Percentiles rank a stretch among this genome's conserved stretches.
These are phyloP conservation scores for Riparia riparia DNA, from an alignment of 2,113 vertebrate species.

Conservation along the genomic window DNA sequence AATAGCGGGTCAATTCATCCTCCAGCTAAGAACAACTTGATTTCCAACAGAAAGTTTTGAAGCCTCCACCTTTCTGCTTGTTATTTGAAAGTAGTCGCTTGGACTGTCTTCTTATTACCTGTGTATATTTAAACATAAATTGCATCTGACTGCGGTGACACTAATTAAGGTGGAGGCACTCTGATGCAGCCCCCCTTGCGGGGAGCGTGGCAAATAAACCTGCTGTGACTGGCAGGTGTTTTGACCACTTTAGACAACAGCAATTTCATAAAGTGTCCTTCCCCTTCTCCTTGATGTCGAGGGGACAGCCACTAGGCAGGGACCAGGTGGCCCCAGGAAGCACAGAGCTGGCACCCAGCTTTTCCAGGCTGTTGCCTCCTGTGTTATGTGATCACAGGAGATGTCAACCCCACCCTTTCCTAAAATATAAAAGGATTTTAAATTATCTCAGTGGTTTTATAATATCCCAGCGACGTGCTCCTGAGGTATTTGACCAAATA, in stretches of 20 bases:
- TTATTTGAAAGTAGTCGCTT: constrained; percentile 51
- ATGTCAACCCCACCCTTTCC: background rate
- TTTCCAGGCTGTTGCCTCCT: background rate
- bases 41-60: constrained; percentile 37
- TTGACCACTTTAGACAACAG: constrained; percentile 36
- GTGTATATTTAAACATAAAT: constrained; percentile 73
- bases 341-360: background rate
- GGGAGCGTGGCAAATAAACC: constrained; percentile 55
- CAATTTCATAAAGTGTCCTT: constrained; percentile 64
- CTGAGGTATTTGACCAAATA: constrained; percentile 70
- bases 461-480: background rate
- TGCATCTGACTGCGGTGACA: constrained; percentile 75
- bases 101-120: constrained; percentile 62
- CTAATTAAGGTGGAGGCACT: constrained; percentile 71
- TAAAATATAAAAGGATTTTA: background rate
- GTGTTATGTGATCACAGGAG: background rate
- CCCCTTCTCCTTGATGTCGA: background rate
- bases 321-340: background rate
- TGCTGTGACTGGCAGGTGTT: constrained; percentile 72
- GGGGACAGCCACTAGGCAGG: background rate
- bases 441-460: background rate
- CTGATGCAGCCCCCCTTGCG: constrained; percentile 64
- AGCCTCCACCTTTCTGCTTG: constrained; percentile 28
- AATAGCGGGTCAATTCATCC: background rate
- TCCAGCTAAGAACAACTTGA: background rate